These are phyloP conservation scores for Arctia plantaginis DNA, from an alignment of 2,888 invertebrate genomes.

Conservation along the genomic window DNA sequence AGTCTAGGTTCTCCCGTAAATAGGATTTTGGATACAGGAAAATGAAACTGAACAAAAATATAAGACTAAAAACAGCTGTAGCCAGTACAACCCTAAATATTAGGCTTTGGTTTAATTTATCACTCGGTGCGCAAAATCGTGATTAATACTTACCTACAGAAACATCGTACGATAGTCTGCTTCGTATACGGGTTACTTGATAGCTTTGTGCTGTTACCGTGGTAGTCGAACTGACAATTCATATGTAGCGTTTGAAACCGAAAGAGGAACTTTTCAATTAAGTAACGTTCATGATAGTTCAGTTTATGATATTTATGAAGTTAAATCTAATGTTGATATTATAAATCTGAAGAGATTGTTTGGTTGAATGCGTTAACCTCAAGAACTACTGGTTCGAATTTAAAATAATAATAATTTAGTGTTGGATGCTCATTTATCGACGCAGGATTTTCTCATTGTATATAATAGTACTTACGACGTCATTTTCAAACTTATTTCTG, in stretches of 20 bases:
- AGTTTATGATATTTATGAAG: too few relatives aligned
- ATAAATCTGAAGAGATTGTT: too few relatives aligned
- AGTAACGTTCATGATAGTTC: too few relatives aligned
- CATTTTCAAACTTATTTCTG: neutral
- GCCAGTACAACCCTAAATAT: conserved; percentile 46
- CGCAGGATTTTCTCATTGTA: too few relatives aligned
- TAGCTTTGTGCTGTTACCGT: conserved; percentile 41
- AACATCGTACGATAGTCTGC: conserved; percentile 60
- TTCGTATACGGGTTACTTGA: conserved; percentile 54
- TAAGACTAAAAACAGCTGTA: neutral
- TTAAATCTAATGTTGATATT: too few relatives aligned
- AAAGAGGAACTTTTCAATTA: neutral
- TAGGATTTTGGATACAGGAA: conserved; percentile 17
- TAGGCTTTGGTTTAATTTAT: conserved; percentile 64
- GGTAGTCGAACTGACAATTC: conserved; percentile 35
- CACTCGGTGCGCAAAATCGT: conserved; percentile 60
- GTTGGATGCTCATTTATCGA: too few relatives aligned
- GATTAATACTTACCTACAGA: conserved; percentile 63
- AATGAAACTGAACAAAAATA: conserved; percentile 15
- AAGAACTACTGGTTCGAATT: too few relatives aligned
- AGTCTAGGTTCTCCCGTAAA: conserved; percentile 6
- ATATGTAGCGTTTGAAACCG: conserved; percentile 24
- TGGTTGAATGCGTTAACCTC: too few relatives aligned
- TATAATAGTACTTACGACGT: neutral
- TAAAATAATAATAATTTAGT: too few relatives aligned